phyloP scores from a whole-genome alignment of 2,113 vertebrate genomes.

The Serilophus lunatus region DNA sequence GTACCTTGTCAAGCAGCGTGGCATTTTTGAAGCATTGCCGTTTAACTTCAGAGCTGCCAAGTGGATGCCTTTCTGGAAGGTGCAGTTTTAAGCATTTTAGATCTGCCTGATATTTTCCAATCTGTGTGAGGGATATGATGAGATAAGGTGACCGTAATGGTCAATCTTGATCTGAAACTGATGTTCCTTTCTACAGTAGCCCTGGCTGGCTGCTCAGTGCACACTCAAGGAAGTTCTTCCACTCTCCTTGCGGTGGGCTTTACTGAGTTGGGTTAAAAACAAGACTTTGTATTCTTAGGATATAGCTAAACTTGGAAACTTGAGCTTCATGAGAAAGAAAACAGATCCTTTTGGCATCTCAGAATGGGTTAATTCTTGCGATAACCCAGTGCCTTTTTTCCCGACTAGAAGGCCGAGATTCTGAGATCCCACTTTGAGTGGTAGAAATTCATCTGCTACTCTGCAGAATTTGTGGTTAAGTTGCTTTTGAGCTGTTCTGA shows the following conservation, averaged over 20 bases:
- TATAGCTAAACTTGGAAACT: background rate
- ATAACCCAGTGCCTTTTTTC: background rate
- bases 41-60: background rate
- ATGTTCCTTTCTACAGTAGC: background rate
- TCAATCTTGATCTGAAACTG: background rate
- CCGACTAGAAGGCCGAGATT: background rate
- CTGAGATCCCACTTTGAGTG: background rate
- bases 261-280: background rate
- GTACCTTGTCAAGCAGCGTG: background rate
- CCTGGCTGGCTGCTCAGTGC: background rate
- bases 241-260: background rate
- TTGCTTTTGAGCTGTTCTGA: background rate
- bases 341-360: background rate
- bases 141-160: background rate
- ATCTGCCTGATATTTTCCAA: background rate
- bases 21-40: background rate
- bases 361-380: background rate
- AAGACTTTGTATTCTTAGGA: background rate
- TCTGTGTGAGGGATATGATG: background rate
- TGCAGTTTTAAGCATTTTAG: background rate
- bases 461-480: background rate
- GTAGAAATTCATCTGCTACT: background rate
- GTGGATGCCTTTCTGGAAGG: background rate
- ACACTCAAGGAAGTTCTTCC: background rate
- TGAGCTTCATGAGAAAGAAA: constrained; percentile 19